Percentiles rank a stretch among this genome's conserved stretches.
phyloP scores from a whole-genome alignment of 2,113 vertebrate genomes.

The Hystrix cristata region DNA sequence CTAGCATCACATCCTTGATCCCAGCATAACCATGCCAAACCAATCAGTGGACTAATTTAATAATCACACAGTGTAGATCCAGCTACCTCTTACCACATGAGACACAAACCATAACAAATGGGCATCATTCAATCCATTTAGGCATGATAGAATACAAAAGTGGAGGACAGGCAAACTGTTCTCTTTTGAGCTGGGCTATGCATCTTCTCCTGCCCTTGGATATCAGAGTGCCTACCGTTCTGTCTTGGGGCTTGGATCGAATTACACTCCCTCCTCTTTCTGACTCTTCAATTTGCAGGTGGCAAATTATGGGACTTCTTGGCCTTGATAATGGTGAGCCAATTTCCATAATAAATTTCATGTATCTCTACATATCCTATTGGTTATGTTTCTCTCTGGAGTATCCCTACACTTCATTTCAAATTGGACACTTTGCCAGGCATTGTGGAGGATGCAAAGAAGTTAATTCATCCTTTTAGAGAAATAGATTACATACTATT shows the following conservation, averaged over 20 bases:
- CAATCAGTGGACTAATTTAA: no score
- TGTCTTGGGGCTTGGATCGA: background rate
- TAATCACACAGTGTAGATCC: no score
- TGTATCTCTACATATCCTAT: background rate
- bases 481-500: background rate
- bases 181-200: background rate
- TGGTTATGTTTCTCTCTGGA: background rate
- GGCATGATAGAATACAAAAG: background rate
- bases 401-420: background rate
- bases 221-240: background rate
- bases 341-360: background rate
- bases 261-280: background rate
- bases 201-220: background rate
- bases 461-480: background rate
- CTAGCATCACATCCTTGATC: no score
- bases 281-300: background rate
- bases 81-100: no score
- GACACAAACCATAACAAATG: no score
- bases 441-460: background rate
- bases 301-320: background rate
- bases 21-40: no score
- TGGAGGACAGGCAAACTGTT: background rate
- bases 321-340: background rate
- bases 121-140: background rate
- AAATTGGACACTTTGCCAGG: background rate